Conservation (phyloP, 2,113 vertebrate species). For the Petaurus breviceps region DNA sequence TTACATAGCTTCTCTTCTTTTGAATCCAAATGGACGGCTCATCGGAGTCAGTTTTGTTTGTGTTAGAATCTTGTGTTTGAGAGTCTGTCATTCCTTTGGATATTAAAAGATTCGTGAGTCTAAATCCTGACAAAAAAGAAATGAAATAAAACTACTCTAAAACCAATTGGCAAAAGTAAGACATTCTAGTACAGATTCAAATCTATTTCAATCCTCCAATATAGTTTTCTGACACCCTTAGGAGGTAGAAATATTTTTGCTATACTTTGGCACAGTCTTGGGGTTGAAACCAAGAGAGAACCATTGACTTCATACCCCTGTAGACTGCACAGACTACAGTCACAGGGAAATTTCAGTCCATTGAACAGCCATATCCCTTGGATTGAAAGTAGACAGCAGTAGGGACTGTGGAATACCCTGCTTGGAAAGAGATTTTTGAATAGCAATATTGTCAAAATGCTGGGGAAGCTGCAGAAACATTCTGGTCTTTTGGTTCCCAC, state of each 20-base stretch:
- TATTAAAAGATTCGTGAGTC: neutral
- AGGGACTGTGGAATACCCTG: slow-evolving; percentile 62
- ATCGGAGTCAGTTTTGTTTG: neutral
- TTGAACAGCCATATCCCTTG: slow-evolving; percentile 70
- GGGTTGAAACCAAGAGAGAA: slow-evolving; percentile 65
- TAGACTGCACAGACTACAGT: slow-evolving; percentile 68
- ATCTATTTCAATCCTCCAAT: neutral
- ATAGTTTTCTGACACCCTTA: neutral
- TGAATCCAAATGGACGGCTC: neutral
- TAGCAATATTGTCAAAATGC: slow-evolving; percentile 31
- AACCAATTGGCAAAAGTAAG: neutral
- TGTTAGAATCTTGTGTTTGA: too few relatives aligned
- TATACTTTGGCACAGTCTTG: slow-evolving; percentile 30
- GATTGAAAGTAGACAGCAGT: slow-evolving; percentile 64
- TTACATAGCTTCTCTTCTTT: neutral
- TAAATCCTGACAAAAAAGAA: neutral
- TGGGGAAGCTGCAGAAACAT: slow-evolving; percentile 66
- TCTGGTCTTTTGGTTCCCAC: slow-evolving; percentile 54
- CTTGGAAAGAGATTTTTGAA: slow-evolving; percentile 56
- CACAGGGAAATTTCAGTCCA: slow-evolving; percentile 64
- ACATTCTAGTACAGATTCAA: neutral
- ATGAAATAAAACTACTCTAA: slow-evolving; percentile 8
- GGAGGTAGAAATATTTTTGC: neutral
- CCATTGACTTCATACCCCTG: slow-evolving; percentile 67
- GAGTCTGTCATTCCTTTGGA: too few relatives aligned